Evolutionary conservation across 2,888 invertebrate genomes (phyloP).

Genomic region (Encarsia formosa): DNA sequence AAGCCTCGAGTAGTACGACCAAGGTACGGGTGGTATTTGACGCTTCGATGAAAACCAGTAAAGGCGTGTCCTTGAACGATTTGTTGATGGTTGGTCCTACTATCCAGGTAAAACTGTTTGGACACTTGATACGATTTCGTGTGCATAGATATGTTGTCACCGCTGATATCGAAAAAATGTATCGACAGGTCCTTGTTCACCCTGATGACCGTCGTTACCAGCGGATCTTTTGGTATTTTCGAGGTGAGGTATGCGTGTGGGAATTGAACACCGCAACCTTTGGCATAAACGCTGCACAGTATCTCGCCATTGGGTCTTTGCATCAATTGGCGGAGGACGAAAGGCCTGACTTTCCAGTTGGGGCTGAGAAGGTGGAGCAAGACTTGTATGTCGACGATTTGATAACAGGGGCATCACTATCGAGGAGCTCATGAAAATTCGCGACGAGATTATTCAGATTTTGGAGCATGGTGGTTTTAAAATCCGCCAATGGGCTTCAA

Average conservation of each 20-base stretch:
- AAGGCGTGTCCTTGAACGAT: conserved; percentile 1
- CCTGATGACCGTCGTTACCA: background rate
- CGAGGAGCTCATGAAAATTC: no score
- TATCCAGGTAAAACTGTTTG: background rate
- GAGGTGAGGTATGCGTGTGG: background rate
- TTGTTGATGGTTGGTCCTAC: background rate
- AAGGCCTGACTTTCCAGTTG: background rate
- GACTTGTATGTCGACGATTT: conserved; percentile 11
- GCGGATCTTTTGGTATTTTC: background rate
- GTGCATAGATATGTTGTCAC: background rate
- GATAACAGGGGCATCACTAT: background rate
- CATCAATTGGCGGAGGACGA: conserved; percentile 8
- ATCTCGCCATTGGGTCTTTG: background rate
- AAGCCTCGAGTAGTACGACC: background rate
- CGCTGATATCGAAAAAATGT: conserved; percentile 2
- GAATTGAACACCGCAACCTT: background rate
- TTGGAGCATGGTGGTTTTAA: background rate
- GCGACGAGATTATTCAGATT: background rate
- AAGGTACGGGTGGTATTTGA: conserved; percentile 1
- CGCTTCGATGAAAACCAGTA: background rate
- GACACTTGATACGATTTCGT: conserved; percentile 1
- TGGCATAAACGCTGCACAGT: background rate
- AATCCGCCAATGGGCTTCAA: conserved; percentile 13
- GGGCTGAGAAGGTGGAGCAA: background rate
- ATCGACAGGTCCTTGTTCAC: conserved; percentile 1